Conservation (phyloP, 2,113 vertebrate genomes). For the Siniperca knerii region DNA sequence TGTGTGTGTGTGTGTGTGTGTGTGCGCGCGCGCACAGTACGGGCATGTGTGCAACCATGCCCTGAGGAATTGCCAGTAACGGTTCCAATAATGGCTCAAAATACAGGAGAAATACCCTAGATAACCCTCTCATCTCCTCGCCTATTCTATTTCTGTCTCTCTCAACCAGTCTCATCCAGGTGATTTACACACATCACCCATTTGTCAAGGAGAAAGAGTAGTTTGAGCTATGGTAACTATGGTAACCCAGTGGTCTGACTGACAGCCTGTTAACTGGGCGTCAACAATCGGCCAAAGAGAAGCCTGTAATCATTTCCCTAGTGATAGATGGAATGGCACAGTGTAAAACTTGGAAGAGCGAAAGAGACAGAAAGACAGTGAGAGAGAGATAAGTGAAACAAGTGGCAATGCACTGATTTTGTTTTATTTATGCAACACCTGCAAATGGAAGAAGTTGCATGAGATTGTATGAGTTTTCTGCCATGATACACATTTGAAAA, state of each 20-base stretch:
- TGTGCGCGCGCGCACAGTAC: neutral
- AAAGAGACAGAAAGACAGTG: neutral
- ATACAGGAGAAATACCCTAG: conserved; percentile 44
- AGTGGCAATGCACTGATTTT: neutral
- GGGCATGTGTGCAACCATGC: conserved; percentile 15
- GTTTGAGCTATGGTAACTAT: conserved; percentile 41
- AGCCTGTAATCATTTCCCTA: conserved; percentile 59
- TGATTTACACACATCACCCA: conserved; percentile 51
- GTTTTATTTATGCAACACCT: conserved; percentile 5
- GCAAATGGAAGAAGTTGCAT: neutral
- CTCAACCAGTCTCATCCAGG: conserved; percentile 28
- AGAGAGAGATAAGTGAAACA: neutral
- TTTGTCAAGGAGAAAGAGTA: conserved; percentile 45
- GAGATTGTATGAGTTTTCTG: neutral
- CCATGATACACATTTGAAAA: neutral
- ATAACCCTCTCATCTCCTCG: conserved; percentile 25
- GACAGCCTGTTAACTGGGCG: conserved; percentile 59
- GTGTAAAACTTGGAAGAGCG: conserved; percentile 10
- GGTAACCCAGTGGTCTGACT: conserved; percentile 54
- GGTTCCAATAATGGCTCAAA: conserved; percentile 55
- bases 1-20: neutral
- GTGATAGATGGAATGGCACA: conserved; percentile 39
- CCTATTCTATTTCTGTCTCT: conserved; percentile 4
- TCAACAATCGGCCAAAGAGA: conserved; percentile 46
- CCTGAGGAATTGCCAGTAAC: conserved; percentile 36